Base-by-base conservation (phyloP, 1,140 invertebrate species). In the Listronotus bonariensis region DNA sequence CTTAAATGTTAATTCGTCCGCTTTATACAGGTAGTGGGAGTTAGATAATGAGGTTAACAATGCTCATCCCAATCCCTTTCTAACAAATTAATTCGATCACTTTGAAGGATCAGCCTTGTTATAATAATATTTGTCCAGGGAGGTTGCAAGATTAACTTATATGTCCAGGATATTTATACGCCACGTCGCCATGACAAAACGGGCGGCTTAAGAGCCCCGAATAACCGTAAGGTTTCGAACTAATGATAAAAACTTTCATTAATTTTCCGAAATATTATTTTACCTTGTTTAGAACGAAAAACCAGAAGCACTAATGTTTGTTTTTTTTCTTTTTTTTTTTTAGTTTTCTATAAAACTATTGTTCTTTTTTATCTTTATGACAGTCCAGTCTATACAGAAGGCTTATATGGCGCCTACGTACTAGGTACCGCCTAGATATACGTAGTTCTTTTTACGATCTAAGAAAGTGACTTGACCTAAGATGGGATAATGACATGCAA, bases 41-140 rank as follows among this genome's bases (percentile, higher is more conserved):
- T 9, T 20, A 48, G 14, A 48, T 61, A 61, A 61, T 53, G 46
- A 61, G 58, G 58, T 61, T 61, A 61, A 61, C 46, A 53, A 52
- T 46, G 31, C 51, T 17, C 48, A 52, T 58, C 56, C 56, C 12
- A 38, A 34, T 15, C 36, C 51, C 32, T 63, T 53, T 45, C n/a
- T n/a, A 63, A 42, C 34, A 38, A 54, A 63, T 63, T 63, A 63
- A 63, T 63, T 54, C 60, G 60, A 54, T 63, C 60, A 51, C 46
- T 65, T 58, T 58, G 63, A 65, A 58, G 63, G 63, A 65, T 65
- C 63, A 58, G 52, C 36, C 63, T 65, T 65, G 63, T 65, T 65
- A 65, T 58, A 65, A 65, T 65, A 65, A 65, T 65, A 65, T 65
- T 65, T 58, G 63, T 58, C 36, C 54, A 34, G 63, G 10, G 7